Percentiles rank a stretch among this genome's conserved stretches.
Evolutionary conservation across 2,888 invertebrate genomes (phyloP).

Genomic region (Bruchidius siliquastri): DNA sequence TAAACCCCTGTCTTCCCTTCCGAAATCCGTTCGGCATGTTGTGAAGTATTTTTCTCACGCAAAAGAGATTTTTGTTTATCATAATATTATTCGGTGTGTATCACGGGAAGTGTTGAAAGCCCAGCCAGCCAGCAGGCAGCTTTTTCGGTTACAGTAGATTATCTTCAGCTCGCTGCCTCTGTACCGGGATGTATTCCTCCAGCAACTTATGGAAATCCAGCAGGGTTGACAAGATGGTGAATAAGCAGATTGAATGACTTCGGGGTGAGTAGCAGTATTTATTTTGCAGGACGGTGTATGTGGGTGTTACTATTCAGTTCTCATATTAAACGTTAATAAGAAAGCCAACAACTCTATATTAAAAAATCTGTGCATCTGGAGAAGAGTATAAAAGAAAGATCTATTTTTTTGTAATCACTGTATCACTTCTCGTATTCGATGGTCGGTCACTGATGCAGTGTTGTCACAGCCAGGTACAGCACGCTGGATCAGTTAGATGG

Average conservation of each 20-base stretch:
- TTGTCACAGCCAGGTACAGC: no score
- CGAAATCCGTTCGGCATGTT: background rate
- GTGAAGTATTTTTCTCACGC: background rate
- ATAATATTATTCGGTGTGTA: slow-evolving; percentile 2
- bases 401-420: no score
- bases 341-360: no score
- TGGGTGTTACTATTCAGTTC: no score
- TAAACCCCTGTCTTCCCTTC: background rate
- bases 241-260: background rate
- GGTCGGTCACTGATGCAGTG: no score
- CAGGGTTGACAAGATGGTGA: background rate
- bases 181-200: background rate
- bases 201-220: background rate
- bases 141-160: background rate
- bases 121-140: background rate
- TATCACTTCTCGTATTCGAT: no score
- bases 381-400: no score
- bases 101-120: background rate
- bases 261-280: background rate
- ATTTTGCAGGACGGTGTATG: no score
- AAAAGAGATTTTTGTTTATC: slow-evolving; percentile 4
- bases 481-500: no score
- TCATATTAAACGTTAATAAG: no score
- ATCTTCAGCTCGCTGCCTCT: background rate
- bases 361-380: no score